Percentiles rank a stretch among this genome's conserved stretches.
Evolutionary conservation across 2,113 vertebrate genomes (phyloP).

Genomic region (Gavia stellata): DNA sequence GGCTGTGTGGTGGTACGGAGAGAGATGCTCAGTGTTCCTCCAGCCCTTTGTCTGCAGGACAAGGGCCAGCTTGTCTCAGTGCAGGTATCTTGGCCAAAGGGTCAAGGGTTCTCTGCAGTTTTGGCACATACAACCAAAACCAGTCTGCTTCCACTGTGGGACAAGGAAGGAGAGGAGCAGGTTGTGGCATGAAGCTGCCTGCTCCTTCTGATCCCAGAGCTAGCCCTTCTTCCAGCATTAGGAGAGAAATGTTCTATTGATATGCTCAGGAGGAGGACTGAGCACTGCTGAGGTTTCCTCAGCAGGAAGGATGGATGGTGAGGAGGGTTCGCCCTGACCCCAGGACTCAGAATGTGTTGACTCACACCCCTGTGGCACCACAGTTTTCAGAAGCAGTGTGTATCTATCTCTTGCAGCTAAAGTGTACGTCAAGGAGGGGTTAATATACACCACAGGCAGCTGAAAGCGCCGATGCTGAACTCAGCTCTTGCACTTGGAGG

Average conservation of each 20-base stretch:
- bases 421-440: background rate
- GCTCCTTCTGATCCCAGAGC: background rate
- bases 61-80: background rate
- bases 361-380: no score
- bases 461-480: background rate
- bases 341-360: background rate
- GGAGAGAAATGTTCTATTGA: background rate
- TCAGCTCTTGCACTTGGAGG: background rate
- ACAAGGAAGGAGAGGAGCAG: background rate
- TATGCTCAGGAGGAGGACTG: background rate
- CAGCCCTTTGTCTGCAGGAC: background rate
- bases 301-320: background rate
- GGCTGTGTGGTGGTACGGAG: background rate
- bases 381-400: fast-evolving
- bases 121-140: background rate
- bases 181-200: background rate
- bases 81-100: background rate
- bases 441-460: background rate
- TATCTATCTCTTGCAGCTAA: background rate
- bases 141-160: background rate
- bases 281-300: background rate
- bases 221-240: background rate
- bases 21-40: background rate
- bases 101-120: background rate
- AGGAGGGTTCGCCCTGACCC: background rate